Base-by-base conservation (phyloP, 2,888 invertebrate species). In the Callinectes sapidus region DNA sequence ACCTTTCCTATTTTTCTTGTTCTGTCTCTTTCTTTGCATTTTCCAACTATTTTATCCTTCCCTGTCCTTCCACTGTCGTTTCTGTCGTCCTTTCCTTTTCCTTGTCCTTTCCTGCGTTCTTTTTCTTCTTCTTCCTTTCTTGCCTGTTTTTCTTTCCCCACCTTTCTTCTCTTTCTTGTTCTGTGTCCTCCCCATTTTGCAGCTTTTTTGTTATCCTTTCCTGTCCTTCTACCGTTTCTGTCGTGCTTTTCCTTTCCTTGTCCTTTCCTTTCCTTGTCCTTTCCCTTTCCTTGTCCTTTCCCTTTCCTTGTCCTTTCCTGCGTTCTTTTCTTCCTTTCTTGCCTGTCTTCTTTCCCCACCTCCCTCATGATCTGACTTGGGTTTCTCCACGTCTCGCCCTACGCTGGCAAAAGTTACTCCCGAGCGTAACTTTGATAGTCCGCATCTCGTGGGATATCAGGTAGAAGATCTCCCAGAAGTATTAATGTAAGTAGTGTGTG, bases 381-480 rank as follows among this genome's bases (percentile, higher is more conserved):
- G 14, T 81, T 81, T 81, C 35, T 81, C n/a, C 81, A 32, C 81
- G 81, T 81, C 35, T 77, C 89, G 89, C 89, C 42, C 48, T 42
- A 42, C 42, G 39, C 71, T 23, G 89, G 42, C 71, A 42, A 66
- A 89, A 89, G 89, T 89, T 89, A 39, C 89, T 89, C 89, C 42
- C 89, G 42, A 35, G 32, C 89, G 77, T 89, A 89, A 89, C 89
- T 89, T 89, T 89, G 89, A 89, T 89, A 89, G 89, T 77, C 28
- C 16, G 71, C 77, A 23, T 61, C 89, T 61, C 89, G 28, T 71
- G 89, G 89, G 89, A 89, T 89, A 89, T 89, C 89, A 89, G n/a
- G 35, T 81, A 81, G 71, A 28, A 77, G 81, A 32, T 81, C 81
- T 81, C 81, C 81, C 81, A 16, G 35, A 81, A 81, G 81, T 81